These are phyloP conservation scores for Scyliorhinus canicula DNA, from an alignment of 2,797 vertebrate genomes.

Conservation along the genomic window DNA sequence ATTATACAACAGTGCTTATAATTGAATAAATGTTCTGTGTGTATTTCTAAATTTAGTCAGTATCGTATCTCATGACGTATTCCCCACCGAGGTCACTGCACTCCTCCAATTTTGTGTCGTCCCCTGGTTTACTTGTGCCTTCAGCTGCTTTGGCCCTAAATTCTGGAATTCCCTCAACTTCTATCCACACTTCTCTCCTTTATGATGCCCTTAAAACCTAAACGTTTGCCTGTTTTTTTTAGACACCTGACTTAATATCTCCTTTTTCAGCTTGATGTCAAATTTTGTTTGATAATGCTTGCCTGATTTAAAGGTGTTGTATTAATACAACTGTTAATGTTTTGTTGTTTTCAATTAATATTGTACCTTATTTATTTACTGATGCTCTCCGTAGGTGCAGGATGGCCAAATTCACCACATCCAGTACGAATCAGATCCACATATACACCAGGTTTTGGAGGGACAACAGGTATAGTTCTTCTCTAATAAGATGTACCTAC, in stretches of 20 bases:
- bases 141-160: neutral
- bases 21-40: neutral
- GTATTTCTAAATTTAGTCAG: neutral
- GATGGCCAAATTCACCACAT: conserved; percentile 91
- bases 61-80: neutral
- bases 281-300: neutral
- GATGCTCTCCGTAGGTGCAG: conserved; percentile 64
- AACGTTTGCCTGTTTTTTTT: neutral
- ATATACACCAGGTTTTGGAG: conserved; percentile 62
- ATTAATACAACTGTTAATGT: neutral
- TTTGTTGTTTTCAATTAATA: neutral
- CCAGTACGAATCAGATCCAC: conserved; percentile 82
- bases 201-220: neutral
- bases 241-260: neutral
- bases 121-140: neutral
- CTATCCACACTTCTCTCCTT: neutral
- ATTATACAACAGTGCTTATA: neutral
- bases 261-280: neutral
- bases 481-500: neutral
- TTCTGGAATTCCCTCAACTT: neutral
- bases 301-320: neutral
- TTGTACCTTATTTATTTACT: neutral
- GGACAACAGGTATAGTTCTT: conserved; percentile 76
- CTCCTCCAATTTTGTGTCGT: neutral
- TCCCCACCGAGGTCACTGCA: neutral